phyloP scores from a whole-genome alignment of 2,888 invertebrate species.

The Synergus umbraculus region DNA sequence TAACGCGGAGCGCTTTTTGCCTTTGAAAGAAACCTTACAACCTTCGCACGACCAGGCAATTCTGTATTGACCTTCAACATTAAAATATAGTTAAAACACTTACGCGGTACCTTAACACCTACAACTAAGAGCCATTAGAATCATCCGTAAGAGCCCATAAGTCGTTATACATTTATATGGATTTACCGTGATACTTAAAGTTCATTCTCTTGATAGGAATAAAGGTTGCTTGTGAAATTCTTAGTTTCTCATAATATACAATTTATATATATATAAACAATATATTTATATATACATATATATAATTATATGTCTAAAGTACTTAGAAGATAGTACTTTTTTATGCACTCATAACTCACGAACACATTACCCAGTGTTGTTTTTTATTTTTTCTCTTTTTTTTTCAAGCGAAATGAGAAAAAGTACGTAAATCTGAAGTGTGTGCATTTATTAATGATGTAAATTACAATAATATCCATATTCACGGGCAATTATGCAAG shows the following conservation, averaged over 20 bases:
- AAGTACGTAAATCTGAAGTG: background rate
- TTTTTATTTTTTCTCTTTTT: slow-evolving; percentile 45
- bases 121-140: slow-evolving; percentile 41
- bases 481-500: slow-evolving; percentile 20
- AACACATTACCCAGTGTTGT: slow-evolving; percentile 49
- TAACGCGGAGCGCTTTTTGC: slow-evolving; percentile 44
- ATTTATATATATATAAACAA: slow-evolving; percentile 41
- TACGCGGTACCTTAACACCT: slow-evolving; percentile 54
- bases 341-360: slow-evolving; percentile 33
- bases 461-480: slow-evolving; percentile 36
- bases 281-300: slow-evolving; percentile 9
- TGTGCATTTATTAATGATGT: slow-evolving; percentile 15
- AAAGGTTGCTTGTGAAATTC: slow-evolving; percentile 58
- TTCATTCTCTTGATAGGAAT: slow-evolving; percentile 58
- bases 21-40: slow-evolving; percentile 45
- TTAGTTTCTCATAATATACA: slow-evolving; percentile 50
- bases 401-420: slow-evolving; percentile 34
- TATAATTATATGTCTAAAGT: slow-evolving; percentile 35
- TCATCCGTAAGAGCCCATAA: slow-evolving; percentile 35
- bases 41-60: slow-evolving; percentile 36
- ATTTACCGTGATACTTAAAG: slow-evolving; percentile 42
- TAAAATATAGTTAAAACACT: slow-evolving; percentile 58
- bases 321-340: slow-evolving; percentile 22
- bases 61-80: slow-evolving; percentile 44
- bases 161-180: slow-evolving; percentile 54